Evolutionary conservation across 2,113 vertebrate species (phyloP).

Genomic region (Verasper variegatus): DNA sequence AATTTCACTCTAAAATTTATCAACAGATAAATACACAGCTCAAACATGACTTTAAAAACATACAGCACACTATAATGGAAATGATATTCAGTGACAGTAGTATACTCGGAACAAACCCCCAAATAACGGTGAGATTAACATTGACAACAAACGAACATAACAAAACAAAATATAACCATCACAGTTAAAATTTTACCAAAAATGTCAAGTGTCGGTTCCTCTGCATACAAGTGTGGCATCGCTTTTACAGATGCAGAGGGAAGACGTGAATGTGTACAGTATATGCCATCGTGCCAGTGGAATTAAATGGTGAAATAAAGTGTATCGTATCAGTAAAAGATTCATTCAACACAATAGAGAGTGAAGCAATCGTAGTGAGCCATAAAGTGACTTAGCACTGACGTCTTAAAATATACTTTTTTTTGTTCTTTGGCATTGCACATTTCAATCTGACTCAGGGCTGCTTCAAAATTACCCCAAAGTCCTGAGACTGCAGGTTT

Average conservation of each 20-base stretch:
- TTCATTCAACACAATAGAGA: slow-evolving; percentile 53
- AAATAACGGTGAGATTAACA: slow-evolving; percentile 72
- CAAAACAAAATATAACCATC: slow-evolving; percentile 69
- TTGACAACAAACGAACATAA: slow-evolving; percentile 66
- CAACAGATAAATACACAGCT: slow-evolving; percentile 85
- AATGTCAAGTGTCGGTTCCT: slow-evolving; percentile 80
- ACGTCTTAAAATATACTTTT: slow-evolving; percentile 42
- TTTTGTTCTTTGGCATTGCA: slow-evolving; percentile 68
- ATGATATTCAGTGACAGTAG: slow-evolving; percentile 86
- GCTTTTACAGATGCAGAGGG: slow-evolving; percentile 56
- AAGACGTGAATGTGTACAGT: slow-evolving; percentile 70
- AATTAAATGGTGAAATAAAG: slow-evolving; percentile 70
- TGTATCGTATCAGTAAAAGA: slow-evolving; percentile 54
- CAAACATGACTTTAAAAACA: slow-evolving; percentile 79
- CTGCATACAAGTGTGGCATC: slow-evolving; percentile 58
- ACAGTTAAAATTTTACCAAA: slow-evolving; percentile 74
- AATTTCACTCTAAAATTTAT: slow-evolving; percentile 80
- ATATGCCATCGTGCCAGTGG: slow-evolving; percentile 75
- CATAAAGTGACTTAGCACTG: slow-evolving; percentile 67
- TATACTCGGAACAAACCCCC: slow-evolving; percentile 77
- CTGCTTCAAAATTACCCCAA: not conserved
- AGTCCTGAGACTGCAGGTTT: not conserved
- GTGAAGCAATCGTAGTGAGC: slow-evolving; percentile 49
- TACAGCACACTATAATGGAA: slow-evolving; percentile 81
- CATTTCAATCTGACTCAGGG: slow-evolving; percentile 42